phyloP scores from a whole-genome alignment of 2,888 invertebrate genomes.

The Drosophila quinaria region DNA sequence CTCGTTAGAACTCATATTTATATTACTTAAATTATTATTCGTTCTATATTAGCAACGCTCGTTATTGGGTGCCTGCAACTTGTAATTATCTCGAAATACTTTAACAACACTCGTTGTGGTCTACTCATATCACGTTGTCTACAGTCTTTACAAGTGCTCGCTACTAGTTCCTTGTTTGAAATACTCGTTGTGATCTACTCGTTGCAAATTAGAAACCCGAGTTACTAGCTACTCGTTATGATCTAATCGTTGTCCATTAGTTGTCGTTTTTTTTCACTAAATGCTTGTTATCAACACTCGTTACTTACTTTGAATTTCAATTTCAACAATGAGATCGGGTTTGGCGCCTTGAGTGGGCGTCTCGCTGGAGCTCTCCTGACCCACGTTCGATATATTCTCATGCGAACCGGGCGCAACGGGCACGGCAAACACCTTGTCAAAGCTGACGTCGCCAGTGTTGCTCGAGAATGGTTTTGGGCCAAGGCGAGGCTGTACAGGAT shows the following conservation, averaged over 20 bases:
- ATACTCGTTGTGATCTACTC: not conserved
- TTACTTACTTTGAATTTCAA: slow-evolving; percentile 87
- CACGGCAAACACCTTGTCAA: slow-evolving; percentile 93
- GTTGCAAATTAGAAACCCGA: not conserved
- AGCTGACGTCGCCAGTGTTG: slow-evolving; percentile 91
- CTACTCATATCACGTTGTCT: too few species aligned
- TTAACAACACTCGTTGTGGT: not conserved
- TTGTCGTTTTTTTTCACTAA: not conserved
- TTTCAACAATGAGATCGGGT: slow-evolving; percentile 85
- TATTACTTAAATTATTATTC: not conserved
- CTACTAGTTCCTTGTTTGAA: not conserved
- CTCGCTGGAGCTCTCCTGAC: slow-evolving; percentile 54
- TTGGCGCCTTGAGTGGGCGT: slow-evolving; percentile 50
- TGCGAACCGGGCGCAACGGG: slow-evolving; percentile 89
- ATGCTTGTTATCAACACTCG: not conserved
- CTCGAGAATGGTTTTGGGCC: slow-evolving; percentile 95
- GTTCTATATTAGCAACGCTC: not conserved
- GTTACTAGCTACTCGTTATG: not conserved
- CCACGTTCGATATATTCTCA: slow-evolving; percentile 80
- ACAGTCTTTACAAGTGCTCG: too few species aligned
- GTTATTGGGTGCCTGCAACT: too few species aligned
- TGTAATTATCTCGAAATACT: too few species aligned
- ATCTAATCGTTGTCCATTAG: not conserved
- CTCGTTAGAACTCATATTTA: not conserved
- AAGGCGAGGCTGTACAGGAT: slow-evolving; percentile 89